Percentiles rank a stretch among this genome's conserved stretches.
These are phyloP conservation scores for Lagopus leucura DNA, from an alignment of 2,113 vertebrate species.

Conservation along the genomic window DNA sequence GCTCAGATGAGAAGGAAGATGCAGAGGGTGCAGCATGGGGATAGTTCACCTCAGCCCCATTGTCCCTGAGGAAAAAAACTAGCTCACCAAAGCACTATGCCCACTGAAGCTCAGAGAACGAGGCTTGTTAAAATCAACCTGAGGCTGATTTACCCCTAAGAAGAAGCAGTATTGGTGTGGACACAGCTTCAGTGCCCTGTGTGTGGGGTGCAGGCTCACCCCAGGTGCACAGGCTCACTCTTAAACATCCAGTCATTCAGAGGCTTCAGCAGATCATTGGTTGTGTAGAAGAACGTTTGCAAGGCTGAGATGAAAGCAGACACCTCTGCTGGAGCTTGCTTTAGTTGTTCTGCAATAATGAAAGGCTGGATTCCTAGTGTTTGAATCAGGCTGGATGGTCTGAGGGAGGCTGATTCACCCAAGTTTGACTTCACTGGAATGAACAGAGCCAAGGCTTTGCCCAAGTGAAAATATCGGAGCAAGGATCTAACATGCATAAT, in stretches of 20 bases:
- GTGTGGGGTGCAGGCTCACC: background rate
- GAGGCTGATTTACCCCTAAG: background rate
- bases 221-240: background rate
- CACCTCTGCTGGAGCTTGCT: background rate
- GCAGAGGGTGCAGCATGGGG: background rate
- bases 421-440: background rate
- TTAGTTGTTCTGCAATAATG: conserved; percentile 12
- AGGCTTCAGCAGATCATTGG: background rate
- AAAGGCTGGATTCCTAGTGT: conserved; percentile 9
- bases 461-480: background rate
- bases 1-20: background rate
- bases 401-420: conserved; percentile 41
- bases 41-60: accelerated
- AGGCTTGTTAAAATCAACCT: background rate
- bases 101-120: background rate
- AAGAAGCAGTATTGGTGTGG: background rate
- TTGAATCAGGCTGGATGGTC: conserved; percentile 17
- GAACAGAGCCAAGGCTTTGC: background rate
- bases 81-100: background rate
- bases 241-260: background rate
- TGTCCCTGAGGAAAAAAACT: background rate
- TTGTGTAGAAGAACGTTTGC: background rate
- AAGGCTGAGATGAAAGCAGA: background rate
- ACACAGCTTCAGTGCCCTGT: background rate
- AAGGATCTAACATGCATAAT: background rate